Conservation (phyloP, 37 sponge, comb jelly and placozoan genomes). For the Ianthella basta region DNA sequence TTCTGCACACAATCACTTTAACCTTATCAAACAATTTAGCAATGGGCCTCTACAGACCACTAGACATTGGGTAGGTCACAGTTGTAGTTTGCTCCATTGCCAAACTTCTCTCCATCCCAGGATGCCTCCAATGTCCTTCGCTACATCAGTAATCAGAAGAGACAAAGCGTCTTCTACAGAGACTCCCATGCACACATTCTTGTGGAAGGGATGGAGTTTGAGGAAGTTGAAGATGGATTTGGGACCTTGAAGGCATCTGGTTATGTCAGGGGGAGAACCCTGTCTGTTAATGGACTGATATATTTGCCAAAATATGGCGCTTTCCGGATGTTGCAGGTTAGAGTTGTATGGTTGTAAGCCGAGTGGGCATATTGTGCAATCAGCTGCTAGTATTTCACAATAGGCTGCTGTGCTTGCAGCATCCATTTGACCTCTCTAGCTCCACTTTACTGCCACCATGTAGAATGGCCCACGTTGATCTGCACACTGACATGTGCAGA, state of each 20-base stretch:
- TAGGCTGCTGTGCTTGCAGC: no score
- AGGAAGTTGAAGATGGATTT: constrained; percentile 10
- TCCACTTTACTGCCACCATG: no score
- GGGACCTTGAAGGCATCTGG: constrained; percentile 78
- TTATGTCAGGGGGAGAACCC: constrained; percentile 74
- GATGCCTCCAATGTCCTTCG: constrained; percentile 73
- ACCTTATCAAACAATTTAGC: no score
- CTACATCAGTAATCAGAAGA: constrained; percentile 61
- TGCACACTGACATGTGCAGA: no score
- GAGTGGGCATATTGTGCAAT: no score
- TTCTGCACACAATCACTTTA: no score
- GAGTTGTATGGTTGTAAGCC: neutral
- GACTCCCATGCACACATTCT: constrained; percentile 76
- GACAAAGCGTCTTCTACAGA: constrained; percentile 49
- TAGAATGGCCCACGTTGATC: no score
- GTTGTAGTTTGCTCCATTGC: no score
- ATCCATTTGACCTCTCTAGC: no score
- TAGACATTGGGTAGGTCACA: no score
- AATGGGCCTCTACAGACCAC: no score
- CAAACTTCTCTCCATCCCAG: constrained; percentile 8
- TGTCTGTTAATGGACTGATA: constrained; percentile 83
- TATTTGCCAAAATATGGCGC: constrained; percentile 81
- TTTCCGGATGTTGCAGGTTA: constrained; percentile 78
- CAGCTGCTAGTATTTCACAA: no score
- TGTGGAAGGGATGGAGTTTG: constrained; percentile 55